Conservation (phyloP, 1,140 invertebrate genomes). For the Drosophila neocordata region DNA sequence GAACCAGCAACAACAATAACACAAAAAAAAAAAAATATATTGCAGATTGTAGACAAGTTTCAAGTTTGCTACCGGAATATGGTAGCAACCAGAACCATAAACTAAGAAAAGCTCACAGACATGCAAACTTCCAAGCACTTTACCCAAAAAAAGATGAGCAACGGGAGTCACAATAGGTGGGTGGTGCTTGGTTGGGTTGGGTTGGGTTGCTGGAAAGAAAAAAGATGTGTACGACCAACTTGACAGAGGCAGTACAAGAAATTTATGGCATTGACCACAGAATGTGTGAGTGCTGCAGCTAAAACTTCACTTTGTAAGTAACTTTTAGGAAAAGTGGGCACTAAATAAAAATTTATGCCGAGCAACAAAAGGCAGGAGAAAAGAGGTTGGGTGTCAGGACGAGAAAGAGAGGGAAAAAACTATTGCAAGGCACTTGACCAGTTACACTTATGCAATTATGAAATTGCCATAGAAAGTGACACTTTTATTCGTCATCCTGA, state of each 20-base stretch:
- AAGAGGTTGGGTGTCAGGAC: conserved; percentile 16
- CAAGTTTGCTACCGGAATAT: conserved; percentile 6
- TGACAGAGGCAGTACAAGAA: conserved; percentile 47
- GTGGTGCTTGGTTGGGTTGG: neutral
- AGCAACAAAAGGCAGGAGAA: neutral
- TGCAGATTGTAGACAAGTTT: conserved; percentile 44
- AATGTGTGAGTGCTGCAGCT: conserved; percentile 51
- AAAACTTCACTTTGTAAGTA: conserved; percentile 70
- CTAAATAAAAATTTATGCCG: conserved; percentile 75
- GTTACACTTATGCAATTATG: conserved; percentile 81
- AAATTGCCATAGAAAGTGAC: conserved; percentile 81
- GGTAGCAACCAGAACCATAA: neutral
- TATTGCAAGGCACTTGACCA: conserved; percentile 76
- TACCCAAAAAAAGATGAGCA: conserved; percentile 45
- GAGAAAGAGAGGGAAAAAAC: conserved; percentile 20
- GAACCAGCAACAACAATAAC: neutral
- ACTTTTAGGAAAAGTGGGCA: conserved; percentile 64
- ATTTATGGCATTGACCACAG: conserved; percentile 63
- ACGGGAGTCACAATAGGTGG: conserved; percentile 33
- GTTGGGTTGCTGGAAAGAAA: neutral
- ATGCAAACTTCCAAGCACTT: conserved; percentile 56
- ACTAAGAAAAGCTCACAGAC: conserved; percentile 41
- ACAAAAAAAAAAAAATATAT: conserved; percentile 4
- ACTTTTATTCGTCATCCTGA: conserved; percentile 75
- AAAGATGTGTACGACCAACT: conserved; percentile 17